These are phyloP conservation scores for Lepus townsendii DNA, from an alignment of 2,797 vertebrate genomes.

Conservation along the genomic window DNA sequence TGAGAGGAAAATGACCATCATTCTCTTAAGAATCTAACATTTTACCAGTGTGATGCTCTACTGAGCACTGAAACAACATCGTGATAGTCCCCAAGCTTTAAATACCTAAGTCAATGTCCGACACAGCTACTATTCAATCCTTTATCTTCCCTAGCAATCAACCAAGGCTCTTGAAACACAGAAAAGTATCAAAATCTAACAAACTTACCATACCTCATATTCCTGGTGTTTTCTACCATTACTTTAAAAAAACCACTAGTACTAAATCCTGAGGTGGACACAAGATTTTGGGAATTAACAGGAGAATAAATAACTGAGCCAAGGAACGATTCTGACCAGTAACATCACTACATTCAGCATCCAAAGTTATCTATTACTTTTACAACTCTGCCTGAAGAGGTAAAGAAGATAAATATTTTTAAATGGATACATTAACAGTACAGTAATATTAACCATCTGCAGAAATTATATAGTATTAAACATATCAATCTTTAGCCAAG, in stretches of 20 bases:
- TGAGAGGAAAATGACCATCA: conserved; percentile 21
- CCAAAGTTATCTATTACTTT: conserved; percentile 41
- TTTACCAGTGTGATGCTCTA: conserved; percentile 9
- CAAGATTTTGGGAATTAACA: conserved; percentile 17
- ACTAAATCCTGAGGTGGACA: conserved; percentile 14
- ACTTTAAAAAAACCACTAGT: conserved; percentile 57
- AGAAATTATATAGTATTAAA: conserved; percentile 44
- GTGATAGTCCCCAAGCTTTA: conserved; percentile 60
- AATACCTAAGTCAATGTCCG: conserved; percentile 50
- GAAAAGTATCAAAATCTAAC: conserved; percentile 45
- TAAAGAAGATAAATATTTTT: conserved; percentile 1
- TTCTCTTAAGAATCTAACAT: conserved; percentile 17
- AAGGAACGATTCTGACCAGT: conserved; percentile 11
- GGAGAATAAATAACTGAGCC: neutral
- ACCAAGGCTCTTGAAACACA: conserved; percentile 27
- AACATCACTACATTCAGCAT: neutral
- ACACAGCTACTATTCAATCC: neutral
- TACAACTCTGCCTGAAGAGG: conserved; percentile 7
- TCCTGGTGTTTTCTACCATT: conserved; percentile 51
- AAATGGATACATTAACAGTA: conserved; percentile 46
- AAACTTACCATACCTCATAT: neutral
- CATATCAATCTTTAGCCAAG: conserved; percentile 56
- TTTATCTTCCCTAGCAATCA: conserved; percentile 5
- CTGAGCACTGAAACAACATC: conserved; percentile 57
- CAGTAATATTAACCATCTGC: conserved; percentile 40